A percentile compares a stretch with the other conserved stretches of the same genome.
These are phyloP conservation scores for Daphoenositta chrysoptera DNA, from an alignment of 2,113 vertebrate species.

Conservation along the genomic window DNA sequence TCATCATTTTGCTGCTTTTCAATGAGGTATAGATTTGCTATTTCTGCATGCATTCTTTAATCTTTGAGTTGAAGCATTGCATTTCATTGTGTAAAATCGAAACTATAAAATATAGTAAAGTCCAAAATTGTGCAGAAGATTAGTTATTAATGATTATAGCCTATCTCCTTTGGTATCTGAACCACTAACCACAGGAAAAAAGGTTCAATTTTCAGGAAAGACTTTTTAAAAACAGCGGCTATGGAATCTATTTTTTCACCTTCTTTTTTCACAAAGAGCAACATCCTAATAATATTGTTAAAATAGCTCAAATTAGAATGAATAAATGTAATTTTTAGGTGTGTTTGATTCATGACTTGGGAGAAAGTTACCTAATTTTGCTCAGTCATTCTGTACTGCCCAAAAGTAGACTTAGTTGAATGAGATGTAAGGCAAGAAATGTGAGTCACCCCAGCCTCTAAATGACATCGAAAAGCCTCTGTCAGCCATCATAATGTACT, in stretches of 20 bases:
- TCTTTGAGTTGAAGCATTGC: neutral
- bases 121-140: neutral
- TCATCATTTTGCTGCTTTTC: neutral
- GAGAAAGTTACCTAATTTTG: neutral
- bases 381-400: neutral
- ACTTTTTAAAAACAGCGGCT: rapidly evolving
- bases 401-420: neutral
- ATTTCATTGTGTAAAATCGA: neutral
- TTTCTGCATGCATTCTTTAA: neutral
- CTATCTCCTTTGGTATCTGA: neutral
- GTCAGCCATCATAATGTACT: neutral
- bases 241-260: neutral
- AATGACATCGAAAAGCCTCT: neutral
- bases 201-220: neutral
- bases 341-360: neutral
- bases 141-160: neutral
- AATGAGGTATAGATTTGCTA: rapidly evolving
- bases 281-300: neutral
- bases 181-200: neutral
- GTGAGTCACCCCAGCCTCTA: neutral
- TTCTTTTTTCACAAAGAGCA: neutral
- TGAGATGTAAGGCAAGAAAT: neutral
- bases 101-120: neutral
- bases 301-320: neutral
- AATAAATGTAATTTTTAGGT: neutral